Evolutionary conservation across 64 coral and sea anemone genomes (phyloP).

Genomic region (Pocillopora damicornis): DNA sequence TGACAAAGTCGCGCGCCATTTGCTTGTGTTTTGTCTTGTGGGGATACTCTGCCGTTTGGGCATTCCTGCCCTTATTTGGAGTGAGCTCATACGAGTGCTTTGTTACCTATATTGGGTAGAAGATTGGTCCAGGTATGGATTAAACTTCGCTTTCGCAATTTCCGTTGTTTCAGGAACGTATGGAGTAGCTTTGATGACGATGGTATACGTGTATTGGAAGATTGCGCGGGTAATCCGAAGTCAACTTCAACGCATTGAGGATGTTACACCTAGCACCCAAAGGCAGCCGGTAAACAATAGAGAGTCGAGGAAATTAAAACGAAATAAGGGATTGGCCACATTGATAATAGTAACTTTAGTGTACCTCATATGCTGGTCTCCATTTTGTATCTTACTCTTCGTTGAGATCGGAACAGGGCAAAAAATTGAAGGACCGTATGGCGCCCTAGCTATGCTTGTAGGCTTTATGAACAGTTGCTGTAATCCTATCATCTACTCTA

Average conservation of each 20-base stretch:
- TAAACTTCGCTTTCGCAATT: constrained; percentile 68
- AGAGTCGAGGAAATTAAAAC: neutral
- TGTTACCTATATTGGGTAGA: constrained; percentile 57
- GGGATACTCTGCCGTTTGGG: constrained; percentile 59
- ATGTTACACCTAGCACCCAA: neutral
- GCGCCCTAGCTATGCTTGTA: constrained; percentile 53
- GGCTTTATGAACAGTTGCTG: constrained; percentile 74
- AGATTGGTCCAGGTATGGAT: constrained; percentile 56
- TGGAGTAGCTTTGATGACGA: constrained; percentile 52
- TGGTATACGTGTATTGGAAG: constrained; percentile 60
- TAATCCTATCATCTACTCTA: constrained; percentile 73
- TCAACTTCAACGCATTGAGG: constrained; percentile 30
- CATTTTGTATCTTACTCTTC: constrained; percentile 77
- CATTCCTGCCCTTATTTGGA: constrained; percentile 59
- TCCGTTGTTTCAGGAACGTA: constrained; percentile 76
- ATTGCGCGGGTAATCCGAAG: constrained; percentile 45
- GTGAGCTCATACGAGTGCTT: constrained; percentile 84
- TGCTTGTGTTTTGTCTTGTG: constrained; percentile 41
- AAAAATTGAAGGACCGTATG: constrained; percentile 24
- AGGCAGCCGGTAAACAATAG: neutral
- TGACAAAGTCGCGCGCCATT: constrained; percentile 41
- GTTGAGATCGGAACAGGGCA: constrained; percentile 55
- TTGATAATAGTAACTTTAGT: constrained; percentile 44
- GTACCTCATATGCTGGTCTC: constrained; percentile 71
- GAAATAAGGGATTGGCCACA: constrained; percentile 53